phyloP scores from a whole-genome alignment of 1,140 invertebrate species.

The Atta cephalotes region DNA sequence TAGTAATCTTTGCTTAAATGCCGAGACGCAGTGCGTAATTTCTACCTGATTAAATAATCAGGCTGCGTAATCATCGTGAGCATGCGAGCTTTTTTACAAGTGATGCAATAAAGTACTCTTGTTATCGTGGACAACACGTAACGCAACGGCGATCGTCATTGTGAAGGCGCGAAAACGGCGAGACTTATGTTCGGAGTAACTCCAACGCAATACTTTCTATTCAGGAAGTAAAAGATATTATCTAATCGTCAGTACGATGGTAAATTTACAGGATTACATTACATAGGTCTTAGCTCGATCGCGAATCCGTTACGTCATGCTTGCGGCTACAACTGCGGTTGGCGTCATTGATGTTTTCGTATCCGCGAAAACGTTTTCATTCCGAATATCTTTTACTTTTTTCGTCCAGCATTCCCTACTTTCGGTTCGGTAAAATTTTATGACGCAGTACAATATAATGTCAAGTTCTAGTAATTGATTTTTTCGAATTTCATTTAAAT shows the following conservation, averaged over 20 bases:
- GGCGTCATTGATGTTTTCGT: constrained; percentile 20
- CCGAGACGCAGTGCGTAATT: background rate
- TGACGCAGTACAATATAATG: no score
- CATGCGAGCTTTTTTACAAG: constrained; percentile 28
- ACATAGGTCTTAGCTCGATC: constrained; percentile 18
- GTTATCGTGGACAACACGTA: constrained; percentile 19
- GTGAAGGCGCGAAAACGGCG: background rate
- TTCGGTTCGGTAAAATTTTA: background rate
- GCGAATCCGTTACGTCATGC: constrained; percentile 68
- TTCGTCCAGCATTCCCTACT: background rate
- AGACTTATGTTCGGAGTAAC: background rate
- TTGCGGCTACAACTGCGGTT: constrained; percentile 6
- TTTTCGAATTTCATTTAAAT: background rate
- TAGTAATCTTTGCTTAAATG: constrained; percentile 27
- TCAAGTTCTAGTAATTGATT: background rate
- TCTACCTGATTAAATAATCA: constrained; percentile 42
- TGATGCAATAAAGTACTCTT: constrained; percentile 20
- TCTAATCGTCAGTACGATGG: constrained; percentile 76
- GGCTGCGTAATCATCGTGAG: background rate
- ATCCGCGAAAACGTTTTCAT: background rate
- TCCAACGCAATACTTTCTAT: constrained; percentile 80
- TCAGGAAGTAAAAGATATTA: constrained; percentile 83
- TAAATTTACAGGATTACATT: constrained; percentile 24
- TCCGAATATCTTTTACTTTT: background rate
- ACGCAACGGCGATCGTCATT: constrained; percentile 19